Percentiles rank a stretch among this genome's conserved stretches.
Conservation (phyloP, 1,140 invertebrate species). For the Drosophila aff. region DNA sequence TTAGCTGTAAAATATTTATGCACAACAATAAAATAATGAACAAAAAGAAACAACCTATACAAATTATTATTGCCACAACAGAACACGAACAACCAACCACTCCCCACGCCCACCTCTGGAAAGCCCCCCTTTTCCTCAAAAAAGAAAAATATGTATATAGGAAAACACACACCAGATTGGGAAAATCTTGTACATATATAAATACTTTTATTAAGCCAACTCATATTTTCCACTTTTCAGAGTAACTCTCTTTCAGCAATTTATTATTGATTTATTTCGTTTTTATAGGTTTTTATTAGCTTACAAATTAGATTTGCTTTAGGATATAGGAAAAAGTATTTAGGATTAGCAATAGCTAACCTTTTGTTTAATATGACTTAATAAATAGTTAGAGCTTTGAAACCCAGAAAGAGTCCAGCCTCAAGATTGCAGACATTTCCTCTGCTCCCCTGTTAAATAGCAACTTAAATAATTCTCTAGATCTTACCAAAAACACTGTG, state of each 20-base stretch:
- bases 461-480: neutral
- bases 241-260: neutral
- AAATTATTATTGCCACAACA: constrained; percentile 53
- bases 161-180: neutral
- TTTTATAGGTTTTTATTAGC: neutral
- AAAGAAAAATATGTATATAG: constrained; percentile 9
- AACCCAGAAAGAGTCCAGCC: too few relatives aligned
- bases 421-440: too few relatives aligned
- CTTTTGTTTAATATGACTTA: too few relatives aligned
- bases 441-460: neutral
- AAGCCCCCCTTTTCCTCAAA: neutral
- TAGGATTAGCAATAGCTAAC: neutral
- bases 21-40: constrained; percentile 80
- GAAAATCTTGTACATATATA: constrained; percentile 20
- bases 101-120: neutral
- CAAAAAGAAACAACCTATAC: constrained; percentile 59
- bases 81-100: constrained; percentile 19
- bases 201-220: constrained; percentile 1
- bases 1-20: constrained; percentile 83
- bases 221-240: constrained; percentile 2
- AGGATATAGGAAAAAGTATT: neutral
- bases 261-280: neutral
- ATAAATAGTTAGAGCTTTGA: too few relatives aligned
- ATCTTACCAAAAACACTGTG: neutral
- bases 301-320: neutral